Base-by-base conservation (phyloP, 2,797 vertebrate genomes). In the Muscicapa comitata region DNA sequence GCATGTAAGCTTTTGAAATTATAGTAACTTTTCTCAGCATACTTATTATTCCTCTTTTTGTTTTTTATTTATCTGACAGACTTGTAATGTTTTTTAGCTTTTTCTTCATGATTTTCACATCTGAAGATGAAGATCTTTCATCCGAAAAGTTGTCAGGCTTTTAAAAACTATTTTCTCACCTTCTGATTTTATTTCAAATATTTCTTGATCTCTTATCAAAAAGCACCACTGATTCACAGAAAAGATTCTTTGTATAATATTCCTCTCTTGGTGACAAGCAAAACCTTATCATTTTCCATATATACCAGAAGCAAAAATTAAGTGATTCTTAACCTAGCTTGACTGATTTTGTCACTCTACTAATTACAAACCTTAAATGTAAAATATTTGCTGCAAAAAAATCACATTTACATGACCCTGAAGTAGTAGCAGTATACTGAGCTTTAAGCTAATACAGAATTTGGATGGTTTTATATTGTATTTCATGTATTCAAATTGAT, bases 31-130 rank as follows among this genome's bases (percentile, higher is more conserved):
- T 72, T 50, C 37, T 26, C 23, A 57, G 2, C 18, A 35, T 57
- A n/a, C 3, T 6, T 66, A 13, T 50, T 17, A 13, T 78, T 48
- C 8, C 5, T 63, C 3, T 1, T 1, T 33, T 57, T 31, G 14
- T 18, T 62, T 75, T 47, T n/a, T 5, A 11, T 50, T 74, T 67
- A 11, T 35, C 15, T 77, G 2, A 2, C 5, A 53, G 4, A 6
- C 1, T 62, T 86, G 9, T 14, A 58, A 42, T 11, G 2, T 86
- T 70, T 70, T 66, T 57, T 25, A 42, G 4, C 4, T 51, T 77
- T 88, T 84, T 72, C 19, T 6, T 11, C 8, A 59, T 13, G 31
- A 29, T 78, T 70, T 78, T 38, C 21, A 47, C 12, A 57, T 55
- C 21, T 55, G 55, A 85, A 73, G n/a, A 18, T 11, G 48, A 82